Conservation (phyloP, 2,888 invertebrate species). For the Metacarcinus magister region DNA sequence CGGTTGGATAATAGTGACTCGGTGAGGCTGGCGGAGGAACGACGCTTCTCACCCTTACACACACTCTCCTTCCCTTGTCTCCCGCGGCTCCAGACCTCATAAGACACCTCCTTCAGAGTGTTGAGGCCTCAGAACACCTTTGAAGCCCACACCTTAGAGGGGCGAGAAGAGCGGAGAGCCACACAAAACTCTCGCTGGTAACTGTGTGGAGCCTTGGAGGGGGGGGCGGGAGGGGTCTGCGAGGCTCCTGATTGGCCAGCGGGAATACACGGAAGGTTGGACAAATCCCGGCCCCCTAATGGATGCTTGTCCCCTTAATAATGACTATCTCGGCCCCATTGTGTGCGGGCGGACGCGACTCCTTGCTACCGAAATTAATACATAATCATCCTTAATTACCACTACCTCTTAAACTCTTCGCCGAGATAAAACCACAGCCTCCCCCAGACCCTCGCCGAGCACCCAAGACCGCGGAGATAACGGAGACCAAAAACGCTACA, state of each 20-base stretch:
- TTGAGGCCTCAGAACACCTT: background rate
- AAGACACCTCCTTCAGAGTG: conserved; percentile 5
- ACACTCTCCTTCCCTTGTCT: background rate
- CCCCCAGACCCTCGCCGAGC: background rate
- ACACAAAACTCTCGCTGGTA: background rate
- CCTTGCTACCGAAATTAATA: conserved; percentile 62
- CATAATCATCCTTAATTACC: conserved; percentile 59
- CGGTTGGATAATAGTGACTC: conserved; percentile 80
- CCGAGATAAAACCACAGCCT: background rate
- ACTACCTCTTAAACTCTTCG: background rate
- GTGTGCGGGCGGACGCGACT: conserved; percentile 39
- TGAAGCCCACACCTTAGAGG: background rate
- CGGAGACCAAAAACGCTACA: background rate
- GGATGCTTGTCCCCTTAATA: conserved; percentile 78
- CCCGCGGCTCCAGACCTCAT: background rate
- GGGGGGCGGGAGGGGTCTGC: conserved; percentile 9
- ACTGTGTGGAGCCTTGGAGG: background rate
- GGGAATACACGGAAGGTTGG: conserved; percentile 80
- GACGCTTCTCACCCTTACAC: conserved; percentile 33
- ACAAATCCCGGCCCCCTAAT: conserved; percentile 76
- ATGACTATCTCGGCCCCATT: conserved; percentile 71
- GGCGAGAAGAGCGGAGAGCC: background rate
- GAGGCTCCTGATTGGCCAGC: conserved; percentile 73
- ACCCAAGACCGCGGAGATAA: background rate
- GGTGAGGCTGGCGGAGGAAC: conserved; percentile 67